These are phyloP conservation scores for Pristionchus fissidentatus DNA, from an alignment of 2,888 invertebrate species.

Conservation along the genomic window DNA sequence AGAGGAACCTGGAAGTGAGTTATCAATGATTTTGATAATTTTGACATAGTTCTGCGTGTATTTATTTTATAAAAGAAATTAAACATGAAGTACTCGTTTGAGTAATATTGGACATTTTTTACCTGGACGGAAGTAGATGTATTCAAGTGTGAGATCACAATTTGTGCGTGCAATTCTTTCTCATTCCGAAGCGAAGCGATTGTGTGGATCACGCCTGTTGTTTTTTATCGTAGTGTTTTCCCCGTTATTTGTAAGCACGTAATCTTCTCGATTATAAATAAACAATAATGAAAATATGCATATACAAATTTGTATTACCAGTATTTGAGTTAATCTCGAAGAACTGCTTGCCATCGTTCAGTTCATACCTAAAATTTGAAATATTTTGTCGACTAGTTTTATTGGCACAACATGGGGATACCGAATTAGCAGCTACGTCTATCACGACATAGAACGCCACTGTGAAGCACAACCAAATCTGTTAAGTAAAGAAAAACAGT, in stretches of 20 bases:
- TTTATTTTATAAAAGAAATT: neutral
- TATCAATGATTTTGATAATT: too few species aligned
- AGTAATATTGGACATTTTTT: neutral
- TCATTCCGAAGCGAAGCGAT: neutral
- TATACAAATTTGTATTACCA: too few species aligned
- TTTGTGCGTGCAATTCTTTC: neutral
- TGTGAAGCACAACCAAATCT: too few species aligned
- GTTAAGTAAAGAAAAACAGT: too few species aligned
- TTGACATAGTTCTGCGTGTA: neutral
- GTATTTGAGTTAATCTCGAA: constrained; percentile 41
- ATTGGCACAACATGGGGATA: too few species aligned
- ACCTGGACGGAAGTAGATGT: constrained; percentile 35
- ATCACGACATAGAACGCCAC: too few species aligned
- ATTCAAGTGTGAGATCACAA: constrained; percentile 35
- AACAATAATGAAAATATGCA: too few species aligned
- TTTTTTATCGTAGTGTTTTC: neutral
- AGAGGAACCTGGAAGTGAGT: constrained; percentile 3
- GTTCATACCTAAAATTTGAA: constrained; percentile 20
- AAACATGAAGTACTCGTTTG: neutral
- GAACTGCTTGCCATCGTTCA: neutral
- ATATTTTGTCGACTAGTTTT: neutral
- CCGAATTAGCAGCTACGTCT: neutral
- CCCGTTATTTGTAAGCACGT: too few species aligned
- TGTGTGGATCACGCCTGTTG: constrained; percentile 9
- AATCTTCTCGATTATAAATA: too few species aligned